Base-by-base conservation (phyloP, 2,797 vertebrate species). In the Heteromormyrus szaboi region DNA sequence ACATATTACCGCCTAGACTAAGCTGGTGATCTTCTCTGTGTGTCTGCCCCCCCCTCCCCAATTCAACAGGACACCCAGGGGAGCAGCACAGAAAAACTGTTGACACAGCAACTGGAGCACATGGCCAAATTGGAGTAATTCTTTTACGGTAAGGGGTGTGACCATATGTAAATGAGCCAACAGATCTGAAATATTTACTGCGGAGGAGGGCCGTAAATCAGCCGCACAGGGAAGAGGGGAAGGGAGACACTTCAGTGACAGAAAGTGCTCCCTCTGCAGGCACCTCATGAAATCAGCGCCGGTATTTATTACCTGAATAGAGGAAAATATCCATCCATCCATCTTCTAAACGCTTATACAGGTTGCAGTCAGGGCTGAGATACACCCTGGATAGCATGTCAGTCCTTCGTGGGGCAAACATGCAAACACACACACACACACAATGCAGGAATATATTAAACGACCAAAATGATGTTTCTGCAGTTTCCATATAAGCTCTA, bases 91-190 rank as follows among this genome's bases (percentile, higher is more conserved):
- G 48, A 50, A 11, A 85, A 48, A 14, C 41, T 48, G 81, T 50
- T 85, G 44, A 85, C 83, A 50, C 44, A 85, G 83, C 83, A 85
- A 48, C 83, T 85, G 46, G 12, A 25, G 83, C 19, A 79, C 37
- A 79, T 85, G 83, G 50, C 50, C 83, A 90, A 90, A 91, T 94
- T 94, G 93, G 88, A 93, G 92, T 90, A 92, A 93, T 94, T 92
- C 88, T 91, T 88, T 92, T 88, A 44, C 68, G 88, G 89, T 88
- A 89, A 90, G 89, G 85, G 56, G 53, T 56, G 89, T 90, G 88
- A 89, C 90, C 91, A 91, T 93, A 91, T 92, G 91, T 92, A 94
- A 94, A 94, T 53, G 79, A 95, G 93, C 93, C 94, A 93, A 93
- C 86, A 53, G 90, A 88, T 79, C 88, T 94, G 92, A 93, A 92